Evolutionary conservation across 1,140 invertebrate species (phyloP).

Genomic region (Drosophila busckii): DNA sequence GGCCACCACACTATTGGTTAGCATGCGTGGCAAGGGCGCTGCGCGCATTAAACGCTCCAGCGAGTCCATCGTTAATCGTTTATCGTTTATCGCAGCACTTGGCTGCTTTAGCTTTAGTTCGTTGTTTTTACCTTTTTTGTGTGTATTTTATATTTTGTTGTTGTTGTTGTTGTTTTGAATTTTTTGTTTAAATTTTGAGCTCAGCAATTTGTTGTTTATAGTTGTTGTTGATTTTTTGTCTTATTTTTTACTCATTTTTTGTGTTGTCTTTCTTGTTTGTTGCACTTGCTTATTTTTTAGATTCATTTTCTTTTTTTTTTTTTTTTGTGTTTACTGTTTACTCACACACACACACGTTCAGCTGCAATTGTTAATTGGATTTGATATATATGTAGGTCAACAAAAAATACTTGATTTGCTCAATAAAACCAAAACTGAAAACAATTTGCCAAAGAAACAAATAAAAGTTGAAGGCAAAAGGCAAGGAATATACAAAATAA

Average conservation of each 20-base stretch:
- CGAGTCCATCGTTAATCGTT: conserved; percentile 82
- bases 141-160: too few species aligned
- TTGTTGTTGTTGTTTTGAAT: conserved; percentile 4
- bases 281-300: too few species aligned
- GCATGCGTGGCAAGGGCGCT: conserved; percentile 83
- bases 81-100: background rate
- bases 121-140: too few species aligned
- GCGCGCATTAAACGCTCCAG: conserved; percentile 87
- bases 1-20: conserved; percentile 84
- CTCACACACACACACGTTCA: too few species aligned
- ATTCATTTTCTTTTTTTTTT: conserved; percentile 13
- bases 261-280: conserved; percentile 3
- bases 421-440: conserved; percentile 26
- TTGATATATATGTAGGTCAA: conserved; percentile 57
- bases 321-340: conserved; percentile 34
- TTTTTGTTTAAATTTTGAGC: background rate
- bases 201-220: conserved; percentile 1
- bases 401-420: too few species aligned
- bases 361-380: conserved; percentile 14
- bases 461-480: background rate
- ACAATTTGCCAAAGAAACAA: conserved; percentile 53
- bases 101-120: too few species aligned
- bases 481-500: conserved; percentile 1
- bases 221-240: background rate
- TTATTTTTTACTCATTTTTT: conserved; percentile 18